phyloP scores from a whole-genome alignment of 2,888 invertebrate genomes.

The Glaucopsyche alexis region DNA sequence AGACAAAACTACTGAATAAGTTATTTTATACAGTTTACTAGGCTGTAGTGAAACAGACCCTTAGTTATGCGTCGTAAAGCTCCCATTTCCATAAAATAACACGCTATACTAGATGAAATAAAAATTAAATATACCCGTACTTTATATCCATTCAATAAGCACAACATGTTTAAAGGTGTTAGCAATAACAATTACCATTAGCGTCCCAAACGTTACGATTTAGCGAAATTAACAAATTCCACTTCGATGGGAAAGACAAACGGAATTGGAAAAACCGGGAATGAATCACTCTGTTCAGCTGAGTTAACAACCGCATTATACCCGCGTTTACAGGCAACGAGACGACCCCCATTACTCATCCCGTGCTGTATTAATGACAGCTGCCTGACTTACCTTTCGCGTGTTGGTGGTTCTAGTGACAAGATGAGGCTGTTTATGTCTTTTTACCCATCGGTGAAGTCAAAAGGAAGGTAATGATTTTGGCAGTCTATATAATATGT shows the following conservation, averaged over 20 bases:
- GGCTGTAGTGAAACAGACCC: no score
- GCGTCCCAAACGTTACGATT: slow-evolving; percentile 4
- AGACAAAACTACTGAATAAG: no score
- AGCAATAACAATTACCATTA: slow-evolving; percentile 8
- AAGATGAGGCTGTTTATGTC: slow-evolving; percentile 38
- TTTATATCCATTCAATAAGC: no score
- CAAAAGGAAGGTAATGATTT: no score
- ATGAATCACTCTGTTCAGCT: slow-evolving; percentile 53
- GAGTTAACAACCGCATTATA: slow-evolving; percentile 66
- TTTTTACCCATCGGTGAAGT: neutral
- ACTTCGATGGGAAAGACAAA: slow-evolving; percentile 33
- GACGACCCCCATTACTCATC: slow-evolving; percentile 60
- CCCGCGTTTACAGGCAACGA: slow-evolving; percentile 54
- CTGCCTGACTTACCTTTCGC: slow-evolving; percentile 70
- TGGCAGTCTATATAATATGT: no score
- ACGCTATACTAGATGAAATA: neutral
- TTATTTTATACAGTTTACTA: no score
- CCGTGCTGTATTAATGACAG: slow-evolving; percentile 68
- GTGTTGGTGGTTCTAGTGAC: slow-evolving; percentile 40
- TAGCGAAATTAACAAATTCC: slow-evolving; percentile 26
- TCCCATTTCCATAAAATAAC: no score
- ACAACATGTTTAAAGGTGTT: neutral
- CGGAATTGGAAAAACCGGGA: slow-evolving; percentile 35
- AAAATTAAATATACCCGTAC: neutral
- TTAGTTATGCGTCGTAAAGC: no score